Base-by-base conservation (phyloP, 2,113 vertebrate species). In the Protomyctophum bolini region DNA sequence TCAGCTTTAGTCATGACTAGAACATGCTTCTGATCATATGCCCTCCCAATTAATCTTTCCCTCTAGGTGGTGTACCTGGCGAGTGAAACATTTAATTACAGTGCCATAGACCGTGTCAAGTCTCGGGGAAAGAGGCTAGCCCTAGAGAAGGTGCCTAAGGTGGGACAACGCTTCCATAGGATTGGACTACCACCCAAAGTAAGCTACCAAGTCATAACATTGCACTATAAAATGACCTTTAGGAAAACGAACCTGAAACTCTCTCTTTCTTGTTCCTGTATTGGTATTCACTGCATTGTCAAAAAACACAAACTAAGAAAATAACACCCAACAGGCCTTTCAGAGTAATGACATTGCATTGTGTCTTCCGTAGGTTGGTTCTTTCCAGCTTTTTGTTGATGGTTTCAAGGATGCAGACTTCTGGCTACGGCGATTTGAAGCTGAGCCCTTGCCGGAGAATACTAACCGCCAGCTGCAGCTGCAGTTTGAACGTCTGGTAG, bases 81-180 rank as follows among this genome's bases (percentile, higher is more conserved):
- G 45, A 99, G 98, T 10, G 98, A 99, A 84, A 98, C 98, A 1
- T 99, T 99, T 85, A 98, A 99, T 90, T 99, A 99, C 83, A 98
- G 94, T 86, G 97, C 98, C 89, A 99, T 99, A 15, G 98, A 99
- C 89, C 83, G 98, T 59, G 98, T 98, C 50, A 99, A 99, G 86
- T 99, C 98, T 72, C 88, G 97, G 77, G 98, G 98, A 12, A 99
- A 99, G 86, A 92, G 91, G 64, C 88, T 98, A 61, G 98, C 97
- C 0, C 88, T 99, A 76, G 97, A 98, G 86, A 98, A 98, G 88
- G 97, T 98, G 80, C 97, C 97, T 2, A 98, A 97, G 90, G 97
- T 99, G 0, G 97, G 96, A 11, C 96, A 97, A 76, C 93, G 96
- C 47, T 98, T 98, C 91, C 95, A 98, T 86, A 93, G 97, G 73